Evolutionary conservation across 2,797 vertebrate genomes (phyloP), one percentile per base, ranked within the genome.

Genomic region (Tapera naevia): DNA sequence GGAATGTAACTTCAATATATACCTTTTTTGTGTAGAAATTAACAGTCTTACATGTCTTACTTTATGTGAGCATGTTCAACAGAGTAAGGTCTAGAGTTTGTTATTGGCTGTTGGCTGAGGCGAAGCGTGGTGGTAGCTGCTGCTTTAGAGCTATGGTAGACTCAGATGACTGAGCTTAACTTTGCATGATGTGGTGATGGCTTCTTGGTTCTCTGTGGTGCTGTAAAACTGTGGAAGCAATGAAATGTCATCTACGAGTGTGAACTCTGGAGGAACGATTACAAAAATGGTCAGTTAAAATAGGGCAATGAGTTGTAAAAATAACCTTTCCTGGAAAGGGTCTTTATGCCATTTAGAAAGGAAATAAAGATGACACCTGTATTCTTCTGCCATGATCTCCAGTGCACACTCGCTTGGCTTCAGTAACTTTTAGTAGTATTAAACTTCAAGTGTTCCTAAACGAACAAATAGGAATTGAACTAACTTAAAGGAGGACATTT

Each of bases 131-230:
- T 76, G 51, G 45, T 56, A n/a, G 35, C 75, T 89, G 61, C 25
- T 80, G n/a, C 57, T 50, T 89, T 81, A 76, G 66, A 85, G 70
- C n/a, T 72, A 8, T 0, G 0, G 35, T 69, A 66, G 91, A 51
- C 37, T 50, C 48, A 10, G 43, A 67, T 45, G 46, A 8, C 56
- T 0, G 10, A 56, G 35, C 64, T 45, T 32, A 43, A 28, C 56
- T 71, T 74, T 41, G 17, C 0, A 0, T 11, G 35, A 3, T 41
- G 35, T 45, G 19, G 62, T 66, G 33, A 64, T 0, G 0, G 53
- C 71, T 16, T 51, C 64, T 56, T 43, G 43, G 48, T 73, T 57
- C 64, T 32, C 37, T 27, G 21, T 51, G n/a, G 23, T 43, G 48
- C n/a, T 23, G 3, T 50, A 37, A 25, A 19, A 22, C 37, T 37